phyloP scores from a whole-genome alignment of 2,797 vertebrate genomes.

The Pangasius macronema region DNA sequence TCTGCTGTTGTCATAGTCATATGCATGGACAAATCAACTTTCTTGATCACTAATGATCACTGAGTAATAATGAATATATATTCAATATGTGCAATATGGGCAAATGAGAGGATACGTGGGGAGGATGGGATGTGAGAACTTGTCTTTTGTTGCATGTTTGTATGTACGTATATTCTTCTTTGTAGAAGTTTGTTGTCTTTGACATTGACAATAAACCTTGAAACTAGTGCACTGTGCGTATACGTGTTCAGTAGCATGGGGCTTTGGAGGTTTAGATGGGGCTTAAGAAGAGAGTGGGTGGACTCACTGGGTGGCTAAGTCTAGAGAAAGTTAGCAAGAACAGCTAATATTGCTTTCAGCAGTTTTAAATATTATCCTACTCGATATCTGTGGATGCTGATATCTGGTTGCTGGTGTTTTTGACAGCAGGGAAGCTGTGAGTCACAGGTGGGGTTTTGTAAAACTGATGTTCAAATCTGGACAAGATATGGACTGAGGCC shows the following conservation, averaged over 20 bases:
- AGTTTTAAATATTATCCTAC: not conserved
- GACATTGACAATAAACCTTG: not conserved
- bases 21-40: not conserved
- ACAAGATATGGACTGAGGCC: constrained; percentile 20
- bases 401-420: constrained; percentile 10
- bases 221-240: not conserved
- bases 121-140: not conserved
- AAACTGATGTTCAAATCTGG: constrained; percentile 38
- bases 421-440: constrained; percentile 18
- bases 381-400: not conserved
- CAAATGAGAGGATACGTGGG: not conserved
- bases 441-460: not conserved
- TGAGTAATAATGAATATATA: not conserved
- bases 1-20: not conserved
- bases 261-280: not conserved
- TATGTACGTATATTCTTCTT: not conserved
- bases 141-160: not conserved
- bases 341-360: no score
- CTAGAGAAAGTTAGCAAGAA: not conserved
- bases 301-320: not conserved
- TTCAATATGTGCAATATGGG: no score
- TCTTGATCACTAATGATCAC: not conserved
- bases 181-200: not conserved
- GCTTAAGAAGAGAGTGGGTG: not conserved
- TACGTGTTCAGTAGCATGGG: not conserved